These are phyloP conservation scores for Bothrops jararaca DNA, from an alignment of 2,113 vertebrate species.

Conservation along the genomic window DNA sequence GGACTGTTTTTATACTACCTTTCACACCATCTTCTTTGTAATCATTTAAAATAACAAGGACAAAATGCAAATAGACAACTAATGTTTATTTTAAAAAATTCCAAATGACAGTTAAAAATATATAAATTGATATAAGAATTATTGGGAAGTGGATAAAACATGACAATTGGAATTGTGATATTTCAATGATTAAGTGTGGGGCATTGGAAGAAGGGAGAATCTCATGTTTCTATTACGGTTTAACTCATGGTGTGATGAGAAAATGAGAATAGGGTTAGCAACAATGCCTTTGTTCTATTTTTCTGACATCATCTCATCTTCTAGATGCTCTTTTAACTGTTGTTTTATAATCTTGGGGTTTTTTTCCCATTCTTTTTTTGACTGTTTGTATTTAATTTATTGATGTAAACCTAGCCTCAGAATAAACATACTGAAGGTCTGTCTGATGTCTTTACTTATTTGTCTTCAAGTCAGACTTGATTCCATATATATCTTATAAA, in stretches of 20 bases:
- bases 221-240: background rate
- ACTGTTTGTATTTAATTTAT: background rate
- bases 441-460: background rate
- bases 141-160: background rate
- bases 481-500: background rate
- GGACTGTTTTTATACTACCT: background rate
- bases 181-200: background rate
- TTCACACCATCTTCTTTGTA: background rate
- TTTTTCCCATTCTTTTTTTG: background rate
- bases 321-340: background rate
- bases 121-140: background rate
- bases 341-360: background rate
- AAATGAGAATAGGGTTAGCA: background rate
- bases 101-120: background rate
- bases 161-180: background rate
- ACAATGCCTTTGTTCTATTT: background rate
- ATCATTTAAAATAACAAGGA: background rate
- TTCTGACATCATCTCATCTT: background rate
- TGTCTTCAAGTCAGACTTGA: background rate
- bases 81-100: background rate
- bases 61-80: background rate
- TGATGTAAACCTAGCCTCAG: background rate
- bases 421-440: background rate
- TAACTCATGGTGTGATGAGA: background rate
- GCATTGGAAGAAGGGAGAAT: background rate